Evolutionary conservation across 1,140 invertebrate species (phyloP).

Genomic region (Anadara kagoshimensis): DNA sequence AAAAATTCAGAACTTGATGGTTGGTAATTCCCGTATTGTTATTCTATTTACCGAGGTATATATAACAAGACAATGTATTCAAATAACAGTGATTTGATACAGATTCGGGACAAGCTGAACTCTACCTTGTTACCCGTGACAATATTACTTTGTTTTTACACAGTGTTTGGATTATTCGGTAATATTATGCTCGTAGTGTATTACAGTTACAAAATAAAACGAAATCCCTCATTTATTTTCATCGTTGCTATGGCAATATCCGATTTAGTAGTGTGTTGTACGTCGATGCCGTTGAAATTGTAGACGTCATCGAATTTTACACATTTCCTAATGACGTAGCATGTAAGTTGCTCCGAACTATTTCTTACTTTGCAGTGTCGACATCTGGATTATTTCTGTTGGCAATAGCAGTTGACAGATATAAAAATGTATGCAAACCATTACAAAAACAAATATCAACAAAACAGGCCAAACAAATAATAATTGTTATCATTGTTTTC

Average conservation of each 20-base stretch:
- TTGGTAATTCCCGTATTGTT: no score
- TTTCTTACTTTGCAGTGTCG: slow-evolving; percentile 33
- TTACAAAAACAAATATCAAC: slow-evolving; percentile 40
- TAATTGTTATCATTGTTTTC: slow-evolving; percentile 15
- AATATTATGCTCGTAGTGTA: slow-evolving; percentile 41
- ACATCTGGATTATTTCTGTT: slow-evolving; percentile 36
- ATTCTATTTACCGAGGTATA: no score
- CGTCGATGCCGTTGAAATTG: slow-evolving; percentile 43
- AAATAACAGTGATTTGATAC: no score
- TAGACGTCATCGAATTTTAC: slow-evolving; percentile 41
- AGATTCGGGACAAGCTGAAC: no score
- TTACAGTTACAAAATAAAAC: slow-evolving; percentile 35
- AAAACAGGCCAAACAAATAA: slow-evolving; percentile 27
- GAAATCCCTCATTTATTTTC: slow-evolving; percentile 44
- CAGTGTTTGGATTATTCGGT: slow-evolving; percentile 43
- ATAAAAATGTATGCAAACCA: slow-evolving; percentile 45
- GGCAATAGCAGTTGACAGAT: slow-evolving; percentile 47
- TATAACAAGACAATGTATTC: no score
- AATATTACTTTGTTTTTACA: slow-evolving; percentile 31
- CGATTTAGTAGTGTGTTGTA: slow-evolving; percentile 42
- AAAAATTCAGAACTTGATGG: no score
- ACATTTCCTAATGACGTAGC: slow-evolving; percentile 31
- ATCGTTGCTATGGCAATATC: slow-evolving; percentile 46
- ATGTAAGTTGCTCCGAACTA: slow-evolving; percentile 38
- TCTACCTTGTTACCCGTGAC: slow-evolving; percentile 33